A percentile compares a stretch with the other conserved stretches of the same genome.
Conservation (phyloP, 2,797 vertebrate species). For the Scomberomorus guttatus region DNA sequence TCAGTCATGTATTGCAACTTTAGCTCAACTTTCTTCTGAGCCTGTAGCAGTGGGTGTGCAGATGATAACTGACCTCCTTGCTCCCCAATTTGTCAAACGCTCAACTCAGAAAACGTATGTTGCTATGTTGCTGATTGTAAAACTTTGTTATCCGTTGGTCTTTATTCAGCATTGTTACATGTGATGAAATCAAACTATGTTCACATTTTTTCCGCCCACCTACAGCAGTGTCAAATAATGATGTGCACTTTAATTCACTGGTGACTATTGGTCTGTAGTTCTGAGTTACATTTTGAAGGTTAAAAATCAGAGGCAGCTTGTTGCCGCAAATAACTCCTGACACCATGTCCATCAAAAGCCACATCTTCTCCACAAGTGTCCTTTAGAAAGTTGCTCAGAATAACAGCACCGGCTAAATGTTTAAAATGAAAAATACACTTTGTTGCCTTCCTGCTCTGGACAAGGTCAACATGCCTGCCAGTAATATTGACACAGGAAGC, state of each 20-base stretch:
- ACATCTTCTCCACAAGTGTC: conserved; percentile 13
- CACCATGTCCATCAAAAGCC: conserved; percentile 30
- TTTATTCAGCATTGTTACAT: background rate
- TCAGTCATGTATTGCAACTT: too few species aligned
- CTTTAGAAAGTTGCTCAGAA: conserved; percentile 16
- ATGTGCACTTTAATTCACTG: conserved; percentile 8
- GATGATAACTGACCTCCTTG: conserved; percentile 12
- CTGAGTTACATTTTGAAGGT: conserved; percentile 1
- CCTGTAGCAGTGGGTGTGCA: background rate
- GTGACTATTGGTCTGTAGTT: background rate
- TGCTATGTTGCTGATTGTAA: background rate
- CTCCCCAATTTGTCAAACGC: background rate
- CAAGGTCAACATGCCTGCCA: conserved; percentile 41
- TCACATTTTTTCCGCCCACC: background rate
- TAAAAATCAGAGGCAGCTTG: conserved; percentile 1
- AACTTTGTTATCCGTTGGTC: background rate
- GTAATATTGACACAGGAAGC: conserved; percentile 7
- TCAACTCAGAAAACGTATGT: background rate
- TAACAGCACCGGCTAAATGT: background rate
- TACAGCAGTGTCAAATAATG: background rate
- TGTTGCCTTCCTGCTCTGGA: conserved; percentile 3
- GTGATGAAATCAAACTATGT: background rate
- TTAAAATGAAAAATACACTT: conserved; percentile 14
- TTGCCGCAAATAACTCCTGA: conserved; percentile 28
- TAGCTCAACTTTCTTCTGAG: background rate